Percentiles rank a stretch among this genome's conserved stretches.
Evolutionary conservation across 2,113 vertebrate species (phyloP).

Genomic region (Paramisgurnus dabryanus): DNA sequence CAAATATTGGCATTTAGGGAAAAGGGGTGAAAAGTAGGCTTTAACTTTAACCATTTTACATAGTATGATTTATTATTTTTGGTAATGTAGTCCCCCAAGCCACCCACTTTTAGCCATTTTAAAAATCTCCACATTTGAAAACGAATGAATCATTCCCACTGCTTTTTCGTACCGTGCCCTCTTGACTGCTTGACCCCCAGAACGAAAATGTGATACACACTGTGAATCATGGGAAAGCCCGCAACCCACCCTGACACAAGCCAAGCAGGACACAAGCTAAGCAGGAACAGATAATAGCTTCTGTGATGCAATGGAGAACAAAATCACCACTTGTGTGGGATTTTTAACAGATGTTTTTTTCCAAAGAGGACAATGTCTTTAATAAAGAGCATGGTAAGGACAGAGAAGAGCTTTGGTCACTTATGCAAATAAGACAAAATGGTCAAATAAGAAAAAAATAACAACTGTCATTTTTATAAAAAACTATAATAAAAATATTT

Average conservation of each 20-base stretch:
- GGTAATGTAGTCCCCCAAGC: neutral
- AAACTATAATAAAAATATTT: no score
- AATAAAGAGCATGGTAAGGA: neutral
- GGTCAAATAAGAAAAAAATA: neutral
- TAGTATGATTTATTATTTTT: neutral
- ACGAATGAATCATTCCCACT: conserved; percentile 53
- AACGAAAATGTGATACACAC: conserved; percentile 67
- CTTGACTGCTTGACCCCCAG: conserved; percentile 56
- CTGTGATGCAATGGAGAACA: conserved; percentile 33
- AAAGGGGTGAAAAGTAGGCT: neutral
- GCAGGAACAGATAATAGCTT: conserved; percentile 31
- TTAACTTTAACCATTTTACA: neutral
- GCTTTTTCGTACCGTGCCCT: conserved; percentile 45
- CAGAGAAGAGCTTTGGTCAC: no score
- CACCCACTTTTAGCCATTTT: conserved; percentile 54
- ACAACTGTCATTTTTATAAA: no score
- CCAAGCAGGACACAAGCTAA: conserved; percentile 21
- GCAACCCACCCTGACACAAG: conserved; percentile 53
- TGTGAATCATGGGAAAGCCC: conserved; percentile 75
- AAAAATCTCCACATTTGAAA: conserved; percentile 61
- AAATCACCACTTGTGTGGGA: conserved; percentile 10
- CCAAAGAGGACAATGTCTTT: neutral
- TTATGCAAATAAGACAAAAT: no score
- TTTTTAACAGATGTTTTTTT: neutral
- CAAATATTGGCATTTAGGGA: conserved; percentile 3